Percentiles rank a stretch among this genome's conserved stretches.
These are phyloP conservation scores for Ochotona curzoniae DNA, from an alignment of 2,113 vertebrate genomes.

Conservation along the genomic window DNA sequence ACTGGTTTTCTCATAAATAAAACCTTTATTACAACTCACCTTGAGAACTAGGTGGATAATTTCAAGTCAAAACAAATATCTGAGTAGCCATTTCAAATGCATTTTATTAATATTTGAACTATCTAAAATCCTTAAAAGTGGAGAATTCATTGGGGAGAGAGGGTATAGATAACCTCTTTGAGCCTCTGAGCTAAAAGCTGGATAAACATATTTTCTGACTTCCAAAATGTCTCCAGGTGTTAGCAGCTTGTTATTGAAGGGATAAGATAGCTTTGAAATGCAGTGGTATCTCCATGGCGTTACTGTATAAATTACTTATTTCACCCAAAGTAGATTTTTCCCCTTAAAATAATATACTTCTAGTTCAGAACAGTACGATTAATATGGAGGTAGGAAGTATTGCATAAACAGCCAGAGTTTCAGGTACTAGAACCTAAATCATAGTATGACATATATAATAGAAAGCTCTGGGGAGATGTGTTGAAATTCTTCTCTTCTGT, in stretches of 20 bases:
- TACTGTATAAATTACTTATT: conserved; percentile 1
- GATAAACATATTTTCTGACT: not conserved
- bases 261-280: not conserved
- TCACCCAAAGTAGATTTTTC: not conserved
- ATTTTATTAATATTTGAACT: not conserved
- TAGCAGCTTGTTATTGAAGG: not conserved
- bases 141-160: not conserved
- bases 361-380: conserved; percentile 33
- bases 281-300: not conserved
- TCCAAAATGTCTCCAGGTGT: not conserved
- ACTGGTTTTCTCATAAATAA: conserved; percentile 36
- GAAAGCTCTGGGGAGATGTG: not conserved
- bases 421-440: conserved; percentile 15
- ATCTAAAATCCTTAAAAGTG: not conserved
- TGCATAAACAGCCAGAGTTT: not conserved
- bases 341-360: not conserved
- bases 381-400: not conserved
- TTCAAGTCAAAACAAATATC: conserved; percentile 30
- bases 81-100: not conserved
- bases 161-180: not conserved
- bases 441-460: not conserved
- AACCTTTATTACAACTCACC: conserved; percentile 30
- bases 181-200: not conserved
- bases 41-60: conserved; percentile 6
- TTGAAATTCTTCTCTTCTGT: not conserved